Percentiles rank a stretch among this genome's conserved stretches.
phyloP scores from a whole-genome alignment of 2,888 invertebrate species.

The Melanostoma mellinum region DNA sequence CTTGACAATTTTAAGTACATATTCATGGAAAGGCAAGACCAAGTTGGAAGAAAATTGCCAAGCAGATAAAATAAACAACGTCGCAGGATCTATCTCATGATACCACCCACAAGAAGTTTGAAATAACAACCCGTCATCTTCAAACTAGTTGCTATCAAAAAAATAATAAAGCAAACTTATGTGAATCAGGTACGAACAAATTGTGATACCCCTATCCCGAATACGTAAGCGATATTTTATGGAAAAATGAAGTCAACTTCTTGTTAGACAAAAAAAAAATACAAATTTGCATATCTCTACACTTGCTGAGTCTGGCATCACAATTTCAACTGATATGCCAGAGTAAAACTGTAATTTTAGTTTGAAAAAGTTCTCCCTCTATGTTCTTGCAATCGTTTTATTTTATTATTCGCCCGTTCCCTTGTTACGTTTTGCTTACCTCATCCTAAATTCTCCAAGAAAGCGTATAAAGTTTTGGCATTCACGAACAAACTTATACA shows the following conservation, averaged over 20 bases:
- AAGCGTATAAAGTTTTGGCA: background rate
- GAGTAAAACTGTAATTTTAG: background rate
- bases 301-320: background rate
- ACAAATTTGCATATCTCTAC: background rate
- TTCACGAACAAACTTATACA: background rate
- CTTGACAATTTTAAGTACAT: too few relatives aligned
- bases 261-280: too few relatives aligned
- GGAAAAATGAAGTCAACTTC: background rate
- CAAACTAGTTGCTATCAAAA: too few relatives aligned
- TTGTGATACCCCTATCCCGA: too few relatives aligned
- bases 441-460: background rate
- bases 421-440: background rate
- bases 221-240: background rate
- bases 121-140: too few relatives aligned
- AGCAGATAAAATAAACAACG: too few relatives aligned
- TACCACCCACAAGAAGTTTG: too few relatives aligned
- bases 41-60: too few relatives aligned
- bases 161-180: too few relatives aligned
- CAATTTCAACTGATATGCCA: background rate
- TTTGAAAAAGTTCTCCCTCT: background rate
- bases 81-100: too few relatives aligned
- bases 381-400: background rate
- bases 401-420: background rate
- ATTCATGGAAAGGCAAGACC: too few relatives aligned
- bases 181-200: too few relatives aligned